Evolutionary conservation across 2,797 vertebrate species (phyloP).

Genomic region (Macropus fuliginosus): DNA sequence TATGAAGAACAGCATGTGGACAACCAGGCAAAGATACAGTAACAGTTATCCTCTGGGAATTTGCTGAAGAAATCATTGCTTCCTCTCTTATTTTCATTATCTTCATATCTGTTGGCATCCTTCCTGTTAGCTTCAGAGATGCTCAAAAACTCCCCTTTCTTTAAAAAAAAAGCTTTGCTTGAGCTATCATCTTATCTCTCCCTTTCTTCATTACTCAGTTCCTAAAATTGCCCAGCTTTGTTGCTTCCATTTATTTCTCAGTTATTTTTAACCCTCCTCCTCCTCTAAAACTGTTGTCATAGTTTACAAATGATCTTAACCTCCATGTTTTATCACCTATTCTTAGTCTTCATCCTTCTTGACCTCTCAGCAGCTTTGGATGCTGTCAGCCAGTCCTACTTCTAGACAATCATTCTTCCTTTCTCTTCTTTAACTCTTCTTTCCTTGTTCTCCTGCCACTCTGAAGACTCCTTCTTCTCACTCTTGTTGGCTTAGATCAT

Average conservation of each 20-base stretch:
- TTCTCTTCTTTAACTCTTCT: background rate
- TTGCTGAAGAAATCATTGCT: too few relatives aligned
- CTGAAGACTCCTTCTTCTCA: background rate
- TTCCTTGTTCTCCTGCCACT: background rate
- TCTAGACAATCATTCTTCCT: background rate
- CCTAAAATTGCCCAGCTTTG: too few relatives aligned
- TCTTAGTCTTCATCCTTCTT: background rate
- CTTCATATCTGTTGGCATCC: too few relatives aligned
- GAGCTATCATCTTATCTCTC: too few relatives aligned
- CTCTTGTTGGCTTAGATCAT: background rate
- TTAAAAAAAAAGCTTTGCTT: too few relatives aligned
- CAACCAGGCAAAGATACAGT: too few relatives aligned
- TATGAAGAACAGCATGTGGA: too few relatives aligned
- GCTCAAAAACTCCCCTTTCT: too few relatives aligned
- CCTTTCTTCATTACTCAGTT: too few relatives aligned
- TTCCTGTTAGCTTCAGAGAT: too few relatives aligned
- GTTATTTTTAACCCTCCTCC: background rate
- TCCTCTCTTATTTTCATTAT: background rate
- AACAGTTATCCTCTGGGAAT: too few relatives aligned
- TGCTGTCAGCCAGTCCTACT: background rate
- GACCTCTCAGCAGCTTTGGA: background rate
- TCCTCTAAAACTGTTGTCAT: background rate
- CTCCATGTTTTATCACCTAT: background rate
- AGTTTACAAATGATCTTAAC: background rate
- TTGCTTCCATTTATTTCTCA: too few relatives aligned